These are phyloP conservation scores for Eleutherodactylus coqui DNA, from an alignment of 2,797 vertebrate species.

Conservation along the genomic window DNA sequence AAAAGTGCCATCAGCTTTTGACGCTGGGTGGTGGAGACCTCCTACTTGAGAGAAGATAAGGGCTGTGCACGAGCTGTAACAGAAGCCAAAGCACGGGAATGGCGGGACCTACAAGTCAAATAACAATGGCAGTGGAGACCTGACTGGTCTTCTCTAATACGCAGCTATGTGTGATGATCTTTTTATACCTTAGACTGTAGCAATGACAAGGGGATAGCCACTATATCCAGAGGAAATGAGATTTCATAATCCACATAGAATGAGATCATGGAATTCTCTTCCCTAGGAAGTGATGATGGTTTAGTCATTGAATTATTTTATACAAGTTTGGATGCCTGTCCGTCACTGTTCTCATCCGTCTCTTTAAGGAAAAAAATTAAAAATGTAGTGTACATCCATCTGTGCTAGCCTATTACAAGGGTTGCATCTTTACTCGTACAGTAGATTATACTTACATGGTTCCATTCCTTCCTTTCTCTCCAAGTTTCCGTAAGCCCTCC, in stretches of 20 bases:
- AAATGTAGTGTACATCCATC: background rate
- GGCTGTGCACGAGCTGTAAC: too few relatives aligned
- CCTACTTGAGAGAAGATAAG: too few relatives aligned
- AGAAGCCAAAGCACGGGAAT: too few relatives aligned
- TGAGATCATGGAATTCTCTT: background rate
- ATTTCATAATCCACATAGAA: background rate
- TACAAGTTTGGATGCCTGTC: background rate
- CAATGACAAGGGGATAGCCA: background rate
- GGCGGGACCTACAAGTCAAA: too few relatives aligned
- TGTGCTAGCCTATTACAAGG: background rate
- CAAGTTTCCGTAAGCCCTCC: background rate
- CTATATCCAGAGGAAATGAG: background rate
- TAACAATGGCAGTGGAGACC: too few relatives aligned
- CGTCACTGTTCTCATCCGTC: background rate
- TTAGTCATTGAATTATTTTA: background rate
- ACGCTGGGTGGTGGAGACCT: too few relatives aligned
- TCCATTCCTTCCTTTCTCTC: background rate
- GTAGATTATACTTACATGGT: background rate
- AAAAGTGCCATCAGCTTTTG: too few relatives aligned
- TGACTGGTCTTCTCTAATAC: too few relatives aligned
- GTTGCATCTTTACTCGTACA: background rate
- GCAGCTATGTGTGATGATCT: too few relatives aligned
- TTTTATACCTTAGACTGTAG: background rate
- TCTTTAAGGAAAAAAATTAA: background rate
- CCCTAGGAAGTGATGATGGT: background rate